A percentile compares a stretch with the other conserved stretches of the same genome.
phyloP scores from a whole-genome alignment of 1,140 invertebrate genomes.

The Anoplolepis gracilipes region DNA sequence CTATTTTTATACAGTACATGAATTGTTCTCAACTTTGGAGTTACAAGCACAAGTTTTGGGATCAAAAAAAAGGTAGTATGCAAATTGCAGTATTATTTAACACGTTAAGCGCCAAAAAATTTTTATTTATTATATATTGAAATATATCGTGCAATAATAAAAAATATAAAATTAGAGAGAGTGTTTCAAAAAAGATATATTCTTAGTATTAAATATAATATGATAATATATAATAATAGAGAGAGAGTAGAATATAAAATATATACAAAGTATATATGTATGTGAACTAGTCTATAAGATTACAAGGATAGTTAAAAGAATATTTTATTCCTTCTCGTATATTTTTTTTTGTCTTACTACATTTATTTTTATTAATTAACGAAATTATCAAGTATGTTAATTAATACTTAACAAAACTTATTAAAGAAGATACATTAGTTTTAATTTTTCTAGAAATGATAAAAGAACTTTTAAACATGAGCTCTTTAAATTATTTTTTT shows the following conservation, averaged over 20 bases:
- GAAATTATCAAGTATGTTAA: not conserved
- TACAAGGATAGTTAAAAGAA: not conserved
- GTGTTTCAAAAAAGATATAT: not conserved
- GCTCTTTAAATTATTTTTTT: not conserved
- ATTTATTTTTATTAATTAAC: conserved; percentile 1
- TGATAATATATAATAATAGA: no score
- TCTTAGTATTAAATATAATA: no score
- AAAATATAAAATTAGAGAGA: not conserved
- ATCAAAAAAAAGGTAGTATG: conserved; percentile 66
- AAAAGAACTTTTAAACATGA: not conserved
- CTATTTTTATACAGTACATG: conserved; percentile 80
- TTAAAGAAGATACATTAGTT: not conserved
- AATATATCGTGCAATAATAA: conserved; percentile 21
- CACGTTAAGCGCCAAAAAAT: conserved; percentile 51
- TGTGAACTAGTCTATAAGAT: conserved; percentile 28
- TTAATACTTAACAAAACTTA: not conserved
- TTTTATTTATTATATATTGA: conserved; percentile 2
- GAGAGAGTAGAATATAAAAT: no score
- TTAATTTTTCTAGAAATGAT: not conserved
- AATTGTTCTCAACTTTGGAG: conserved; percentile 79
- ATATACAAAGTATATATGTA: not conserved
- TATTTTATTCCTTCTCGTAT: not conserved
- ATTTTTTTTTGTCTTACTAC: not conserved
- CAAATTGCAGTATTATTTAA: conserved; percentile 41
- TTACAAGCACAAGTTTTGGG: conserved; percentile 75